phyloP scores from a whole-genome alignment of 2,888 invertebrate species.

The Xestia sexstrigata region DNA sequence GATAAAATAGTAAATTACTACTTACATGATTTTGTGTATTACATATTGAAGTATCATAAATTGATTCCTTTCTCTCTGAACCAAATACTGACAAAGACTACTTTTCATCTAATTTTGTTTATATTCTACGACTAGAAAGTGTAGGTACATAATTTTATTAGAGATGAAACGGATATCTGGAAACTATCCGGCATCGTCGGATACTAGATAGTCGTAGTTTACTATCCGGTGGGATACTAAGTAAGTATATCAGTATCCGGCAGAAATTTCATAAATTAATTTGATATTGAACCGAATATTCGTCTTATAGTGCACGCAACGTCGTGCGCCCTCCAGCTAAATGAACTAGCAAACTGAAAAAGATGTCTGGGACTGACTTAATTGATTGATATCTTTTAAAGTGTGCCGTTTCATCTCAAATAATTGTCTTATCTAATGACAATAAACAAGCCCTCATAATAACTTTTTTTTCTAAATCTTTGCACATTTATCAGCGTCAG shows the following conservation, averaged over 20 bases:
- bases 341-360: background rate
- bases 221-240: conserved; percentile 2
- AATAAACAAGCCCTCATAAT: conserved; percentile 14
- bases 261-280: background rate
- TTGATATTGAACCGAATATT: background rate
- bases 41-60: background rate
- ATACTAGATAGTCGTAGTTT: background rate
- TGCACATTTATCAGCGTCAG: conserved; percentile 35
- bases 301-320: background rate
- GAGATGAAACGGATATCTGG: background rate
- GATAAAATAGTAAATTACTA: conserved; percentile 2
- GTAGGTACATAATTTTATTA: background rate
- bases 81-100: conserved; percentile 34
- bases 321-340: background rate
- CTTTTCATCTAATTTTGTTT: background rate
- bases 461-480: too few species aligned
- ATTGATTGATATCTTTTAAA: background rate
- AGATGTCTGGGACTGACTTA: background rate
- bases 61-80: conserved; percentile 10
- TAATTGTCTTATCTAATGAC: conserved; percentile 5
- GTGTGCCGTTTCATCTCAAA: background rate
- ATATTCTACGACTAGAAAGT: conserved; percentile 17
- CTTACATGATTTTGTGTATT: background rate
- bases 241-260: background rate
- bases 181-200: background rate